Evolutionary conservation across 2,888 invertebrate genomes (phyloP), one percentile per base, ranked within the genome.

Genomic region (Cetonia aurata): DNA sequence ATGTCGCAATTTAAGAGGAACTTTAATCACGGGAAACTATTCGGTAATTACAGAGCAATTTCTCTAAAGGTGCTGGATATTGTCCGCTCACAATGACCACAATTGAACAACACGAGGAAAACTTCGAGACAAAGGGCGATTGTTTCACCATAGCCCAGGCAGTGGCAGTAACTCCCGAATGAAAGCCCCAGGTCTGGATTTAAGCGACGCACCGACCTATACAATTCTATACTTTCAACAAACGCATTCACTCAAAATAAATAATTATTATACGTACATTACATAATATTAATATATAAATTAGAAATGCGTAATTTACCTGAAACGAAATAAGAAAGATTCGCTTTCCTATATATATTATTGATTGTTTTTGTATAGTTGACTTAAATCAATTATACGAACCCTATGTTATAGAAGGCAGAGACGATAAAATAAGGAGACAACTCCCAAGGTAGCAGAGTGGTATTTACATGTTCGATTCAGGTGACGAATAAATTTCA

Each of bases 401-500:
- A 37, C 1, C 6, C 37, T 37, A 8, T 37, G 8, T 37, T 3
- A 8, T 8, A 37, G 1, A 37, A 37, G 1, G 8, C 6, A 37
- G 37, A 37, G 37, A 10, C 37, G 37, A 37, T 37, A 37, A 37
- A 37, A 37, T 37, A 37, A 37, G 37, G 10, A 37, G 37, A 37
- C 37, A 37, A 10, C 37, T 37, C 37, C 10, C 37, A 8, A 37
- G 8, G 37, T 37, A 8, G 37, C 37, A 37, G 37, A 1, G 37
- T 50, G 50, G 37, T 33, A 33, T 50, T 50, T 50, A 50, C 25
- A 10, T 48, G 62, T 65, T 65, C 62, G 37, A 50, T 65, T 50
- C 62, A 50, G 50, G 62, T 65, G 62, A 65, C 62, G 62, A 65
- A 65, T 65, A 65, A 65, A 65, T 65, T 65, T 65, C 50, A 50